Conservation (phyloP, 2,888 invertebrate genomes). For the Drosophila dives region DNA sequence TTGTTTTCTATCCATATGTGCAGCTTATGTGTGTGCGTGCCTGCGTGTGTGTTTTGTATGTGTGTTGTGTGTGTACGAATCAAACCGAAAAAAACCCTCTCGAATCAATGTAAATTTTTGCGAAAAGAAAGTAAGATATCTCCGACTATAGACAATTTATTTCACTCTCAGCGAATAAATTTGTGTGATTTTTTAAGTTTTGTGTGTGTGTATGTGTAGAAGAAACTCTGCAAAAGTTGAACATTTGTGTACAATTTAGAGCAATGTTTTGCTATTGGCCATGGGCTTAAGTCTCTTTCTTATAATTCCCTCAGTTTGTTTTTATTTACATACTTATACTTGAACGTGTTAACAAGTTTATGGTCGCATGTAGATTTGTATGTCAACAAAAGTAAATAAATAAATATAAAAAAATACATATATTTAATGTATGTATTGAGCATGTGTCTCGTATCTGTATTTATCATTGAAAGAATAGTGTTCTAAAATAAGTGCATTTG, state of each 20-base stretch:
- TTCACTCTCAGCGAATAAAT: not conserved
- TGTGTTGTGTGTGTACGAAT: conserved; percentile 12
- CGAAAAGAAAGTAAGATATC: conserved; percentile 52
- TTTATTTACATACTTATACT: conserved; percentile 4
- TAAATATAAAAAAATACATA: not conserved
- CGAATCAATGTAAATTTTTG: conserved; percentile 44
- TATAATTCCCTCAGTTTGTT: not conserved
- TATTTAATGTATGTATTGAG: not conserved
- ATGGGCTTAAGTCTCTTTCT: not conserved
- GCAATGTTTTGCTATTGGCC: conserved; percentile 3
- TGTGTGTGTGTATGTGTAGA: not conserved
- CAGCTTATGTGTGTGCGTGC: not conserved
- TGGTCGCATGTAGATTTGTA: not conserved
- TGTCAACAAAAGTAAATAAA: conserved; percentile 6
- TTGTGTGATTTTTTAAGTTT: conserved; percentile 1
- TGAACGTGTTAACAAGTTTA: not conserved
- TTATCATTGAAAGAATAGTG: not conserved
- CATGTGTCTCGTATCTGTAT: not conserved
- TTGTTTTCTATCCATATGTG: conserved; percentile 12
- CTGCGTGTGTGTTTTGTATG: conserved; percentile 10
- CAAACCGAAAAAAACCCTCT: conserved; percentile 26
- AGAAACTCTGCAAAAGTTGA: not conserved
- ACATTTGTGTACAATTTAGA: conserved; percentile 2
- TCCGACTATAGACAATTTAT: conserved; percentile 27
- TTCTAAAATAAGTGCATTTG: not conserved